Evolutionary conservation across 2,113 vertebrate species (phyloP), one percentile per base, ranked within the genome.

Genomic region (Phylloscopus whistleri): DNA sequence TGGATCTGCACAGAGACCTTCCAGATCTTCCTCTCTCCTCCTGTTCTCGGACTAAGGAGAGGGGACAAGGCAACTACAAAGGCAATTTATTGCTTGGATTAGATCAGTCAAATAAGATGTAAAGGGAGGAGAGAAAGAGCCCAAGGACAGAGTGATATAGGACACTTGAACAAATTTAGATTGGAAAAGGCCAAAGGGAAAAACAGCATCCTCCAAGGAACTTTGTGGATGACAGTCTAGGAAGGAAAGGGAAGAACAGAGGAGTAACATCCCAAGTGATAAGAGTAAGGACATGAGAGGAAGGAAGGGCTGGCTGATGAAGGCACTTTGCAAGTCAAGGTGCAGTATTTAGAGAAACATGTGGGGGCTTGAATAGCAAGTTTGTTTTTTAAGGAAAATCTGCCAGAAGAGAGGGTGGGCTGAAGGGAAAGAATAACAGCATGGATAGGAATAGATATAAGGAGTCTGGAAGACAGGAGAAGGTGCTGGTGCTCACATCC

Each of bases 341-440:
- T 89, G 64, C 69, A 95, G 60, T 81, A 93, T 90, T 92, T 92
- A 84, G 55, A 90, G 52, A 94, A 92, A 77, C 35, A 72, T 31
- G 52, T 80, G 64, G 79, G 63, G 60, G 68, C n/a, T 95, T 89
- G 72, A 77, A 74, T 43, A 86, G 43, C 46, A 89, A 66, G 68
- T 62, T 92, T 90, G 33, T 58, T 93, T 92, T 89, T 63, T 63
- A 74, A 86, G 72, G 55, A 85, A 90, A 19, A 77, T 72, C 53
- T 97, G 88, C 64, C 83, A 94, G 90, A 90, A 93, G 39, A 94
- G 68, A 92, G 41, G 72, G 72, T 92, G 73, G 64, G 60, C 64
- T 78, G 86, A 90, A 90, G 35, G n/a, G 44, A 31, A 87, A 94
- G 72, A 90, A 92, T 70, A 94, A 75, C 73, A 92, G 35, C 44